These are phyloP conservation scores for Nephila pilipes DNA, from an alignment of 1,140 invertebrate species.

Conservation along the genomic window DNA sequence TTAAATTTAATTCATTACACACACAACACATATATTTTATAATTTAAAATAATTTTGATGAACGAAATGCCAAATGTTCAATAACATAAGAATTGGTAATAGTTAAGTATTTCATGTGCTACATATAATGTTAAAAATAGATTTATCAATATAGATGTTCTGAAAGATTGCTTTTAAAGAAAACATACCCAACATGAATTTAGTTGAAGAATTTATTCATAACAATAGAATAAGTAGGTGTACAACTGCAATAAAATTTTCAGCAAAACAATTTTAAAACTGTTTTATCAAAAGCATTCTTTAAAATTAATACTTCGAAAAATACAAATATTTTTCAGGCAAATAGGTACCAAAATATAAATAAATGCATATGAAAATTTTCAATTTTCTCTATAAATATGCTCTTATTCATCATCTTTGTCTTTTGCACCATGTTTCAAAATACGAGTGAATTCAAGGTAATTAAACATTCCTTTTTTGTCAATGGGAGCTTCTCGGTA, in stretches of 20 bases:
- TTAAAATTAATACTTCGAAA: slow-evolving; percentile 47
- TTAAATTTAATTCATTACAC: too few relatives aligned
- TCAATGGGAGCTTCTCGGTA: slow-evolving; percentile 97
- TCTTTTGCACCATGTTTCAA: slow-evolving; percentile 98
- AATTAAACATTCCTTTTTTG: slow-evolving; percentile 96
- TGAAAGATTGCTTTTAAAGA: too few relatives aligned
- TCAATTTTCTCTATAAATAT: background rate
- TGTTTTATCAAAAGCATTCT: slow-evolving; percentile 17
- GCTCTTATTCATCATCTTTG: slow-evolving; percentile 92
- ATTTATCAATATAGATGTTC: too few relatives aligned
- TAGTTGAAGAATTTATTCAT: too few relatives aligned
- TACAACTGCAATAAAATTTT: slow-evolving; percentile 54
- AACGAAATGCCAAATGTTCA: too few relatives aligned
- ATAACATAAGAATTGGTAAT: too few relatives aligned
- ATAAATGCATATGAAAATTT: slow-evolving; percentile 57
- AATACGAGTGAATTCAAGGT: slow-evolving; percentile 98
- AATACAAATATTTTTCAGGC: background rate
- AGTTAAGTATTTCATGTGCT: too few relatives aligned
- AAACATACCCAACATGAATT: too few relatives aligned
- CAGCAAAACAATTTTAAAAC: slow-evolving; percentile 36
- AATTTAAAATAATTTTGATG: too few relatives aligned
- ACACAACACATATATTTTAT: too few relatives aligned
- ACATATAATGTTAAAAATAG: too few relatives aligned
- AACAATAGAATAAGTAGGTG: too few relatives aligned
- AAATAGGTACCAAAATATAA: slow-evolving; percentile 59